Evolutionary conservation across 2,113 vertebrate species (phyloP).

Genomic region (Speoplatyrhinus poulsoni): DNA sequence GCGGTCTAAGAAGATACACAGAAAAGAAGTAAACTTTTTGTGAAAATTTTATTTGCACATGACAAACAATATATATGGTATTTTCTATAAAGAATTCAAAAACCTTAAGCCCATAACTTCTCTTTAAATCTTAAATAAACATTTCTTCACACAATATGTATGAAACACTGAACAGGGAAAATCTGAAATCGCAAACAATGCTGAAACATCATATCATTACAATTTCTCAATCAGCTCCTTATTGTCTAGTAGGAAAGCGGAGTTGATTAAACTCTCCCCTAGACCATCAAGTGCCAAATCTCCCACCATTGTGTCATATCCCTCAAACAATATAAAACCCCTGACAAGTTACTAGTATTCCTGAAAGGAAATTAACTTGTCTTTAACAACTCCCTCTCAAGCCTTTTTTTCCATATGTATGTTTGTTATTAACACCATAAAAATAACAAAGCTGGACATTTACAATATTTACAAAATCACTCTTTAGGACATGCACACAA

Average conservation of each 20-base stretch:
- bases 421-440: constrained; percentile 10
- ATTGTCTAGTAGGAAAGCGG: constrained; percentile 21
- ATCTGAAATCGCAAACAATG: constrained; percentile 30
- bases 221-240: constrained; percentile 18
- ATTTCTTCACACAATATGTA: constrained; percentile 34
- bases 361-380: constrained; percentile 32
- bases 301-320: constrained; percentile 16
- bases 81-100: constrained; percentile 54
- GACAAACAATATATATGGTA: constrained; percentile 35
- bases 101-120: constrained; percentile 64
- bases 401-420: constrained; percentile 16
- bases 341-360: constrained; percentile 8
- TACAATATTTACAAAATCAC: constrained; percentile 50
- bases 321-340: constrained; percentile 27
- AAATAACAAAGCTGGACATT: constrained; percentile 35
- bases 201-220: constrained; percentile 32
- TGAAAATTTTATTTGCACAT: constrained; percentile 64
- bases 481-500: constrained; percentile 29
- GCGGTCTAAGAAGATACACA: neutral
- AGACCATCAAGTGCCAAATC: constrained; percentile 42
- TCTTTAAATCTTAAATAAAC: constrained; percentile 33
- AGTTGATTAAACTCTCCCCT: constrained; percentile 58
- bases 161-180: constrained; percentile 44
- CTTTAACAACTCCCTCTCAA: constrained; percentile 17
- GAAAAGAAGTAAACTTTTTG: constrained; percentile 26